A percentile compares a stretch with the other conserved stretches of the same genome.
These are phyloP conservation scores for Mobula birostris DNA, from an alignment of 2,113 vertebrate genomes.

Conservation along the genomic window DNA sequence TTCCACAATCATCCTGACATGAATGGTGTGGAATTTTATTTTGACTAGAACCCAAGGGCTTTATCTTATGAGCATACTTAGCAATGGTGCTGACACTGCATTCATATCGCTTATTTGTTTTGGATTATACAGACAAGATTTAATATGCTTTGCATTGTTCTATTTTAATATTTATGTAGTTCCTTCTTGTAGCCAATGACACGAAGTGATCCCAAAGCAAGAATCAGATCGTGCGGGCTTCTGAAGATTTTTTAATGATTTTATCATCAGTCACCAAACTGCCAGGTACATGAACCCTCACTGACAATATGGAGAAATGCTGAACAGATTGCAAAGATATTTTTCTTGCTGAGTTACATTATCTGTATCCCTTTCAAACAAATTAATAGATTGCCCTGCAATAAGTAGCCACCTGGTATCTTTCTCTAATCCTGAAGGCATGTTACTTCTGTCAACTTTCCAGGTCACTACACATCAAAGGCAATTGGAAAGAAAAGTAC, in stretches of 20 bases:
- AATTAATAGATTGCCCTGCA: slow-evolving; percentile 25
- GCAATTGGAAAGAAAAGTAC: neutral
- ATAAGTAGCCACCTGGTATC: neutral
- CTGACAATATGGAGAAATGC: neutral
- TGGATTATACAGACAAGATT: neutral
- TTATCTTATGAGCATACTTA: slow-evolving; percentile 2
- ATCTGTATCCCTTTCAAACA: neutral
- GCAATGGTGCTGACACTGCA: neutral
- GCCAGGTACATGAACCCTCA: neutral
- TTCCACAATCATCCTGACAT: neutral
- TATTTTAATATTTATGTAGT: slow-evolving; percentile 7
- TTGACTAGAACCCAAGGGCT: neutral
- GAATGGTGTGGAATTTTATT: neutral
- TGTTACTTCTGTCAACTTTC: neutral
- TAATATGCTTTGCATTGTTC: neutral
- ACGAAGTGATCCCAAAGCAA: neutral
- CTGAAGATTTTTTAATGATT: neutral
- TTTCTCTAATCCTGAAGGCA: slow-evolving; percentile 25
- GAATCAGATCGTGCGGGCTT: too few relatives aligned
- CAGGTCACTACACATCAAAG: neutral
- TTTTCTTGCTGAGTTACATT: neutral
- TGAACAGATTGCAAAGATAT: neutral
- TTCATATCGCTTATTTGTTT: neutral
- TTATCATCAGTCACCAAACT: neutral
- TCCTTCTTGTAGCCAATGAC: neutral